phyloP scores from a whole-genome alignment of 2,888 invertebrate genomes.

The Syrista parreyssii region DNA sequence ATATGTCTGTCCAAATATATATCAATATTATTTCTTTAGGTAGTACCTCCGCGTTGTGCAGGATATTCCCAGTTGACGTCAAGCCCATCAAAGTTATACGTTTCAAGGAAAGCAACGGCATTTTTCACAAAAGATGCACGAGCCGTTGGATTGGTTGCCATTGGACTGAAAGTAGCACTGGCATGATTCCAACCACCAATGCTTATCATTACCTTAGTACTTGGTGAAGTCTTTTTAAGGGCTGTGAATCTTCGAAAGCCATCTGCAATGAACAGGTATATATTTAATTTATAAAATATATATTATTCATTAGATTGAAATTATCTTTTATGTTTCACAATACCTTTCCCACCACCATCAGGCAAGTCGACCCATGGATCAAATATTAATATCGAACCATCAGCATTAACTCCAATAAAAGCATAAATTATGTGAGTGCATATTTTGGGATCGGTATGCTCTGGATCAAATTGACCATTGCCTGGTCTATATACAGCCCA shows the following conservation, averaged over 20 bases:
- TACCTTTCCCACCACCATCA: slow-evolving; percentile 59
- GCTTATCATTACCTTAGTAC: slow-evolving; percentile 70
- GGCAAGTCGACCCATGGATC: slow-evolving; percentile 73
- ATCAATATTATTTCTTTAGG: neutral
- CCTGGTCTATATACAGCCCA: slow-evolving; percentile 78
- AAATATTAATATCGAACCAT: slow-evolving; percentile 69
- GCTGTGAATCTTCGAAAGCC: slow-evolving; percentile 68
- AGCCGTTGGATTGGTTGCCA: slow-evolving; percentile 64
- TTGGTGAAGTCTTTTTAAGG: slow-evolving; percentile 68
- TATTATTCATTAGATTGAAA: too few species aligned
- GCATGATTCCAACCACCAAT: slow-evolving; percentile 77
- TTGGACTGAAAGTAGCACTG: slow-evolving; percentile 69
- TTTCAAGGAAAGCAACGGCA: slow-evolving; percentile 68
- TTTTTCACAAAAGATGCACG: slow-evolving; percentile 71
- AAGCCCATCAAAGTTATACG: slow-evolving; percentile 76
- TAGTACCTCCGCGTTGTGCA: slow-evolving; percentile 68
- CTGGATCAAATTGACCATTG: slow-evolving; percentile 74
- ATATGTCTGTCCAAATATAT: slow-evolving; percentile 31
- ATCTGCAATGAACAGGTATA: slow-evolving; percentile 42
- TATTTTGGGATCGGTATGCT: slow-evolving; percentile 72
- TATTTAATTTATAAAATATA: neutral
- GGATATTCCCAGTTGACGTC: slow-evolving; percentile 83
- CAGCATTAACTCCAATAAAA: slow-evolving; percentile 71
- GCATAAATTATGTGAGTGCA: slow-evolving; percentile 81
- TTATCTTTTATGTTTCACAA: neutral